A percentile compares a stretch with the other conserved stretches of the same genome.
These are phyloP conservation scores for Diploscapter pachys DNA, from an alignment of 1,140 invertebrate species.

Conservation along the genomic window DNA sequence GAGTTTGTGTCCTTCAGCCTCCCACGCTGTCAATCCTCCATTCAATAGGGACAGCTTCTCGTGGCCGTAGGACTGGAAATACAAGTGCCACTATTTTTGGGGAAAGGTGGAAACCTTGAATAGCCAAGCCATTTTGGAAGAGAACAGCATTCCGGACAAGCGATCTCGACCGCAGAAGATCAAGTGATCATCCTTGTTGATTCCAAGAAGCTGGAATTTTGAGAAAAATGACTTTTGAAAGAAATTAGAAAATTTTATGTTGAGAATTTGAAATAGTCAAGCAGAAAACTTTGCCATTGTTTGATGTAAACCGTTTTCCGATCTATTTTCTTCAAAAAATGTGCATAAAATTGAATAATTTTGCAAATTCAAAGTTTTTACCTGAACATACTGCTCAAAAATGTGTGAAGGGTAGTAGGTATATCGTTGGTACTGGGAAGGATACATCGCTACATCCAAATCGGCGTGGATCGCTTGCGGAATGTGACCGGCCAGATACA, in stretches of 20 bases:
- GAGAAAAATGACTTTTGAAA: neutral
- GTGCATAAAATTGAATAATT: neutral
- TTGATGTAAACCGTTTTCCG: neutral
- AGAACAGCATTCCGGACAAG: slow-evolving; percentile 39
- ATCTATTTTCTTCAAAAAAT: neutral
- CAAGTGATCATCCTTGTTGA: slow-evolving; percentile 39
- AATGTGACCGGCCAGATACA: slow-evolving; percentile 32
- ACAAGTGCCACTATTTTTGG: neutral
- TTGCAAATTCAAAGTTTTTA: neutral
- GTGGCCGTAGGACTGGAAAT: slow-evolving; percentile 49
- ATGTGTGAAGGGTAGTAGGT: slow-evolving; percentile 34
- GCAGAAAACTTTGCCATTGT: too few relatives aligned
- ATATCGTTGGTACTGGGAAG: slow-evolving; percentile 32
- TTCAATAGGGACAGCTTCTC: slow-evolving; percentile 48
- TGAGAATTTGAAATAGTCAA: neutral
- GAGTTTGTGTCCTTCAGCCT: slow-evolving; percentile 25
- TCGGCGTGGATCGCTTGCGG: slow-evolving; percentile 36
- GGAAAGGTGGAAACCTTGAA: slow-evolving; percentile 40
- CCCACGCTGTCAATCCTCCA: slow-evolving; percentile 43
- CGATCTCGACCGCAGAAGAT: slow-evolving; percentile 35
- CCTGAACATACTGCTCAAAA: slow-evolving; percentile 39
- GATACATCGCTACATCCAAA: slow-evolving; percentile 36
- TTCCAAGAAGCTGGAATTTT: slow-evolving; percentile 26
- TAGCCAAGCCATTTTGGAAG: slow-evolving; percentile 38
- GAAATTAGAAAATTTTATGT: neutral